Conservation (phyloP, 2,888 invertebrate genomes). For the Harpalus rubripes region DNA sequence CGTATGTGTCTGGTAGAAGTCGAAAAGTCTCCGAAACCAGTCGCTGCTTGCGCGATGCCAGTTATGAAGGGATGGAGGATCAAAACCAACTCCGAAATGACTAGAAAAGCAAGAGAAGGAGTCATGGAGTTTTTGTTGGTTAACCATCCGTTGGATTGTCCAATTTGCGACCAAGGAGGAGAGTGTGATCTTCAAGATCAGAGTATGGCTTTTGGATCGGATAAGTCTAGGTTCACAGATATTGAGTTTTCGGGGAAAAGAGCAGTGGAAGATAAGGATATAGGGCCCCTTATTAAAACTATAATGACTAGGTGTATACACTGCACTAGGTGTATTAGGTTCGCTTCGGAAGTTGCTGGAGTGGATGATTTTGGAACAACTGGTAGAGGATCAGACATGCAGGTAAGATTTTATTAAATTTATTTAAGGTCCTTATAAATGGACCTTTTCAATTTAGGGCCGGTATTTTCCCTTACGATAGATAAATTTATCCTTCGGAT, state of each 20-base stretch:
- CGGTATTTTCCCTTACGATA: too few relatives aligned
- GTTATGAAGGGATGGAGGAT: constrained; percentile 99
- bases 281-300: constrained; percentile 98
- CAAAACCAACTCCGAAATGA: constrained; percentile 97
- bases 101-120: constrained; percentile 84
- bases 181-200: constrained; percentile 98
- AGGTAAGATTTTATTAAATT: constrained; percentile 79
- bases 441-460: too few relatives aligned
- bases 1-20: constrained; percentile 99
- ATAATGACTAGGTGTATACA: constrained; percentile 99
- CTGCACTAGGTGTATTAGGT: constrained; percentile 98
- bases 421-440: too few relatives aligned
- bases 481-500: too few relatives aligned
- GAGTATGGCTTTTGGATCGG: constrained; percentile 99
- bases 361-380: constrained; percentile 97
- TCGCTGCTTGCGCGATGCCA: constrained; percentile 99
- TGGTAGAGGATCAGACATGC: constrained; percentile 97
- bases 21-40: constrained; percentile 98
- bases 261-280: constrained; percentile 99
- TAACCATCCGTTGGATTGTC: constrained; percentile 99
- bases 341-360: constrained; percentile 99
- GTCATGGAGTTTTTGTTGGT: constrained; percentile 99
- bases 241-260: constrained; percentile 94
- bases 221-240: constrained; percentile 95
- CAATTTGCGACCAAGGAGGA: constrained; percentile 99